Evolutionary conservation across 2,113 vertebrate species (phyloP).

Genomic region (Syngnathus scovelli): DNA sequence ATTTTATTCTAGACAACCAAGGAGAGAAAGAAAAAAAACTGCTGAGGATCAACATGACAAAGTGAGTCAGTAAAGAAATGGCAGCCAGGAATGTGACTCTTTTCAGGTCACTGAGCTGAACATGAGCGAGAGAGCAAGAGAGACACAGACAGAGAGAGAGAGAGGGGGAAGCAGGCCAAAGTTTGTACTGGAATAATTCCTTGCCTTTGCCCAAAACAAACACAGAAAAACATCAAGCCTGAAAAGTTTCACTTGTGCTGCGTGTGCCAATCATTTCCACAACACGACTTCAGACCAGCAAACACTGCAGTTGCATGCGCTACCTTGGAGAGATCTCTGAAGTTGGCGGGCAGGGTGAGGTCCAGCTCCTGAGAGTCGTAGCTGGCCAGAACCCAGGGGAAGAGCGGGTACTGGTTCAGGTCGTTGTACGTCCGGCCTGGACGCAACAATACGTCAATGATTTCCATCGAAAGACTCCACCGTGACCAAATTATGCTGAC

Average conservation of each 20-base stretch:
- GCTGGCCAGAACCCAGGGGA: slow-evolving; percentile 97
- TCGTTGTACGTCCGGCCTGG: slow-evolving; percentile 95
- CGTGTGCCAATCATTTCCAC: too few relatives aligned
- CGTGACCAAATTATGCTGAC: background rate
- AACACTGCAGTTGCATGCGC: background rate
- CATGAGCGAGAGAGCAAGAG: slow-evolving; percentile 27
- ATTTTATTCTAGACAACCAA: background rate
- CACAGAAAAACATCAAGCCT: too few relatives aligned
- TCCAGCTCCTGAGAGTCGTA: slow-evolving; percentile 95
- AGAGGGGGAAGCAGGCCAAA: slow-evolving; percentile 46
- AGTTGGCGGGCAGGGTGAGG: slow-evolving; percentile 93
- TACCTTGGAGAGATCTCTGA: slow-evolving; percentile 99
- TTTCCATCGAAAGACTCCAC: too few relatives aligned
- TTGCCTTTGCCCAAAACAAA: slow-evolving; percentile 26
- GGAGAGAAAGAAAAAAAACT: slow-evolving; percentile 32
- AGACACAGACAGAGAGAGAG: slow-evolving; percentile 27
- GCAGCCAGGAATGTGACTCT: slow-evolving; percentile 64
- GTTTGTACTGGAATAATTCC: slow-evolving; percentile 37
- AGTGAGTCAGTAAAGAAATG: slow-evolving; percentile 39
- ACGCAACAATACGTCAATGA: slow-evolving; percentile 17
- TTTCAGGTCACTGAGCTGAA: slow-evolving; percentile 72
- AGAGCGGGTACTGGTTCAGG: slow-evolving; percentile 94
- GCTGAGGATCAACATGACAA: slow-evolving; percentile 37
- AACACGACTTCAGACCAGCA: background rate
- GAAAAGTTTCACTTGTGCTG: slow-evolving; percentile 30